Percentiles rank a stretch among this genome's conserved stretches.
These are phyloP conservation scores for Drosophila nr. fundita DNA, from an alignment of 2,888 invertebrate genomes.

Conservation along the genomic window DNA sequence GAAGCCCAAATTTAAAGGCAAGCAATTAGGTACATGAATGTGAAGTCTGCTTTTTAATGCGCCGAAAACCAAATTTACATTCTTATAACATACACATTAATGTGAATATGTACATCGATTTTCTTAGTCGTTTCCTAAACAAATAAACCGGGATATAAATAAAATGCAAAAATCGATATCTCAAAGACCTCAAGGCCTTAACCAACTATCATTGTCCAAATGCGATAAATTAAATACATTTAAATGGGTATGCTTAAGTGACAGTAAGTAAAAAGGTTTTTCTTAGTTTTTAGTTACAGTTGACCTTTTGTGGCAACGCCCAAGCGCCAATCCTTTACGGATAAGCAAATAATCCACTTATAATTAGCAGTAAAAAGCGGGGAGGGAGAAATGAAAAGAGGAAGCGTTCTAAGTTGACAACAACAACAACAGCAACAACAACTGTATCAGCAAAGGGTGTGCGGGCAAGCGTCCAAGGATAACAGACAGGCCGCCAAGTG, in stretches of 20 bases:
- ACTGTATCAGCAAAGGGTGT: constrained; percentile 27
- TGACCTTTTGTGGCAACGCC: constrained; percentile 8
- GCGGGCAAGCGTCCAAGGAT: constrained; percentile 28
- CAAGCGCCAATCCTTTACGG: constrained; percentile 44
- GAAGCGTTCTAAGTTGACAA: constrained; percentile 2
- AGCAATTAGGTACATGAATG: constrained; percentile 1
- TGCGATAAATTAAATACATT: constrained; percentile 1
- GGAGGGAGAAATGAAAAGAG: neutral
- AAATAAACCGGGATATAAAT: neutral
- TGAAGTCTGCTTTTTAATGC: neutral
- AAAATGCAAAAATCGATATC: neutral
- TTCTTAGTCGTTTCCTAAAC: neutral
- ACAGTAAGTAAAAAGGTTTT: neutral
- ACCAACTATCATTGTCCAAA: neutral
- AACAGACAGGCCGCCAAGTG: constrained; percentile 57
- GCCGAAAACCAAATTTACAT: neutral
- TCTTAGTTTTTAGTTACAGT: constrained; percentile 2
- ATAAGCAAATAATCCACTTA: constrained; percentile 80
- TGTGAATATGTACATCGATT: neutral
- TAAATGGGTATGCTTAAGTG: neutral
- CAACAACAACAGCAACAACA: neutral
- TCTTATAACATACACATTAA: neutral
- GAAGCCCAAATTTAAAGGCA: neutral
- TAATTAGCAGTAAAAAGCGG: constrained; percentile 43
- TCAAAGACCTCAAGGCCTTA: neutral